A percentile compares a stretch with the other conserved stretches of the same genome.
Conservation (phyloP, 2,888 invertebrate species). For the Apodemia zela region DNA sequence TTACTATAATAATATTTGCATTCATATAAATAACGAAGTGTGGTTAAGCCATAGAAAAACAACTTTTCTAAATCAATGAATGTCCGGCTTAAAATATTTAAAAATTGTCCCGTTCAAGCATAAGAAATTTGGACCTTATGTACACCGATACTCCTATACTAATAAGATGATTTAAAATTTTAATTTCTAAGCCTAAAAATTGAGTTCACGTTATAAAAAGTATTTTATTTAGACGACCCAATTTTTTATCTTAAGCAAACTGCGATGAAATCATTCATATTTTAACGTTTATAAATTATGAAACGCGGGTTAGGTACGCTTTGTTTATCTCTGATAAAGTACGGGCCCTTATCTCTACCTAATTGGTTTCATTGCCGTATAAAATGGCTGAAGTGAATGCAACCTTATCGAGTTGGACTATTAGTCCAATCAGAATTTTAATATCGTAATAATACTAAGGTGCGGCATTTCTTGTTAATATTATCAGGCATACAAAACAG, state of each 20-base stretch:
- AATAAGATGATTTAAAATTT: no score
- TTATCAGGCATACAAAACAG: not conserved
- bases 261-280: conserved; percentile 54
- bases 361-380: conserved; percentile 51
- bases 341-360: conserved; percentile 60
- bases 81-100: no score
- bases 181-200: not conserved
- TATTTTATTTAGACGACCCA: conserved; percentile 38
- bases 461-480: conserved; percentile 43
- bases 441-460: conserved; percentile 38
- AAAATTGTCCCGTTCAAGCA: no score
- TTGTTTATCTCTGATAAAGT: conserved; percentile 61
- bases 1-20: conserved; percentile 19
- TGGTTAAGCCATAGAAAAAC: not conserved
- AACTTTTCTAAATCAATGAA: not conserved
- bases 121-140: no score
- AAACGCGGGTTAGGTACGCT: conserved; percentile 35
- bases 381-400: conserved; percentile 43
- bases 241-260: conserved; percentile 45
- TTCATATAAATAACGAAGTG: not conserved
- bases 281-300: conserved; percentile 43
- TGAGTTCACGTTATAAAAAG: conserved; percentile 4
- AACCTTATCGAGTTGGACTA: conserved; percentile 36
- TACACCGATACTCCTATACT: no score
- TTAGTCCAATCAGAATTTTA: conserved; percentile 25